These are phyloP conservation scores for Semnornis frantzii DNA, from an alignment of 2,113 vertebrate species.

Conservation along the genomic window DNA sequence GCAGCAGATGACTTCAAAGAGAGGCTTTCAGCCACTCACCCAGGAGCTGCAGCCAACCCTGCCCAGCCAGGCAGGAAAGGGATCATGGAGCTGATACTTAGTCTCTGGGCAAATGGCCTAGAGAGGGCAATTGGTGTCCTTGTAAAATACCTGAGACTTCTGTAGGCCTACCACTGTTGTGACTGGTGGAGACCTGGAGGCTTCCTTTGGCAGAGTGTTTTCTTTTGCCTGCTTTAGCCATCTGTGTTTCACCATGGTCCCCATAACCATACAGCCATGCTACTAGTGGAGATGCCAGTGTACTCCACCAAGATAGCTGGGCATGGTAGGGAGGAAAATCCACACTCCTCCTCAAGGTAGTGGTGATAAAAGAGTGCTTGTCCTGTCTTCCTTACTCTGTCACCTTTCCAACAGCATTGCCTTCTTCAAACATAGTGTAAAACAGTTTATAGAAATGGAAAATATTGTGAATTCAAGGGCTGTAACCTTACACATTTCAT, in stretches of 20 bases:
- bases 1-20: neutral
- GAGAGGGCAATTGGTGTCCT: neutral
- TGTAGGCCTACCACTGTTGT: neutral
- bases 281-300: neutral
- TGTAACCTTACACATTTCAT: neutral
- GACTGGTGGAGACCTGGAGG: too few species aligned
- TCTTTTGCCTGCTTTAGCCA: neutral
- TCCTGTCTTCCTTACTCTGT: neutral
- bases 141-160: neutral
- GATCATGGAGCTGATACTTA: neutral
- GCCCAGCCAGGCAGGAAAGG: too few species aligned
- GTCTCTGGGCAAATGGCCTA: too few species aligned
- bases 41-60: neutral
- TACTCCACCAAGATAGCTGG: neutral
- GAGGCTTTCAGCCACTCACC: neutral
- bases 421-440: neutral
- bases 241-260: neutral
- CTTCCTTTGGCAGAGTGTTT: neutral
- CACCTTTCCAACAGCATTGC: neutral
- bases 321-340: neutral
- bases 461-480: neutral
- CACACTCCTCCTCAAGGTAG: neutral
- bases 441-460: neutral
- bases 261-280: accelerated
- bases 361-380: neutral